Base-by-base conservation (phyloP, 23 tunicate genomes). In the Aplidium turbinatum region DNA sequence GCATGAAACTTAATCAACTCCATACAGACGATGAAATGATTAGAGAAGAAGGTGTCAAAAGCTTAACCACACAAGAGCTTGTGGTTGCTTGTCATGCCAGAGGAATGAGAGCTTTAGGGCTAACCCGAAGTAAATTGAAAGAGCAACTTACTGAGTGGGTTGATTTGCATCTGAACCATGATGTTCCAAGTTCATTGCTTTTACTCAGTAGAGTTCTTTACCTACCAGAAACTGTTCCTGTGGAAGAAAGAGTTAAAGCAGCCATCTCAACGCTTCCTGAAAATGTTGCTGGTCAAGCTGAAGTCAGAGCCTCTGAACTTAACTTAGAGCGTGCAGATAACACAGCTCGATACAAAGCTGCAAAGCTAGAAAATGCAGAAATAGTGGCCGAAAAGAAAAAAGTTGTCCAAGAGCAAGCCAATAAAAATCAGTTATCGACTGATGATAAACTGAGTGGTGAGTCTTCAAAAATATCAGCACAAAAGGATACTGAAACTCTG, bases 241-340 rank as follows among this genome's bases (percentile, higher is more conserved):
- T 80, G 11, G 80, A 91, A 46, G 57, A 40, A 0, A 69, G 64
- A 56, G 86, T 91, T 4, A 91, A 91, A 60, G 91, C 66, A 4
- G 97, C 86, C 3, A 91, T 91, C 63, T 84, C 91, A 21, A 74
- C 78, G 3, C 40, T 91, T 50, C 86, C 91, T 2, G 97, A 91
- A 68, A 79, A 73, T 46, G 79, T 50, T 6, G 87, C 97, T 33
- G 97, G 73, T 9, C 79, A 84, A 58, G 97, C 86, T 13, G 87
- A 91, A 73, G 91, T 91, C 35, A 48, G 86, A 48, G 97, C 97
- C 3, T 78, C 91, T 45, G 97, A 91, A 35, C 13, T 91, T 4
- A 66, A 91, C 38, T 57, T 87, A 7, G 97, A 91, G 68, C 72
- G 97, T 0, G 89, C 84, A 16, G 97, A 91, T 67, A 91, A 91